These are phyloP conservation scores for Cossypha polioptera DNA, from an alignment of 2,797 vertebrate species.

Conservation along the genomic window DNA sequence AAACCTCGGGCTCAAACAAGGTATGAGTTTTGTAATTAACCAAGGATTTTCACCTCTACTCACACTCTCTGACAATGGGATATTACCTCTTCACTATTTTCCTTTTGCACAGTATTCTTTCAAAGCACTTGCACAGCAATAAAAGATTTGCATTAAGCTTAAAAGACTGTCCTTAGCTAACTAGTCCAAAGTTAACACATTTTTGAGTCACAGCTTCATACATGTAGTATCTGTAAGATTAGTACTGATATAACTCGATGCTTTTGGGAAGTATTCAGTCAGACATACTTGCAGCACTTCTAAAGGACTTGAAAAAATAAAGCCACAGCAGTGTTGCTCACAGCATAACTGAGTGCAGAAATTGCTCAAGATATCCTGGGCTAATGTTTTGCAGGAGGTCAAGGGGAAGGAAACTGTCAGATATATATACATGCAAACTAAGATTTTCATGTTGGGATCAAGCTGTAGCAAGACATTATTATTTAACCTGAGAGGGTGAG, in stretches of 20 bases:
- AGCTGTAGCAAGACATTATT: background rate
- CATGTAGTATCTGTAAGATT: background rate
- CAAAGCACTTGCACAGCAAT: background rate
- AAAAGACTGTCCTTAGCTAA: background rate
- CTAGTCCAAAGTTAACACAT: background rate
- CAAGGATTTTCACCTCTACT: background rate
- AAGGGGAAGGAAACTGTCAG: background rate
- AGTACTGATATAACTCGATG: background rate
- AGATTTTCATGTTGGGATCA: background rate
- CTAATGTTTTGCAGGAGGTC: background rate
- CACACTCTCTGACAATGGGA: background rate
- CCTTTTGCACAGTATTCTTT: background rate
- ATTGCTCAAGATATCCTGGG: background rate
- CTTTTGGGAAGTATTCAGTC: background rate
- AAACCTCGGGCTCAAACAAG: too few species aligned
- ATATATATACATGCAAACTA: background rate
- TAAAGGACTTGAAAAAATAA: background rate
- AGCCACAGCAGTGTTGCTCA: background rate
- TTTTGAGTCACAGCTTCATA: background rate
- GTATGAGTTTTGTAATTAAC: background rate
- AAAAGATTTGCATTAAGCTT: background rate
- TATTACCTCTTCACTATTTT: background rate
- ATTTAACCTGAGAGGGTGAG: background rate
- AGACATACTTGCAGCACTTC: background rate
- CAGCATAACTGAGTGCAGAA: background rate